These are phyloP conservation scores for Alectoris magna DNA, from an alignment of 2,797 vertebrate species.

Conservation along the genomic window DNA sequence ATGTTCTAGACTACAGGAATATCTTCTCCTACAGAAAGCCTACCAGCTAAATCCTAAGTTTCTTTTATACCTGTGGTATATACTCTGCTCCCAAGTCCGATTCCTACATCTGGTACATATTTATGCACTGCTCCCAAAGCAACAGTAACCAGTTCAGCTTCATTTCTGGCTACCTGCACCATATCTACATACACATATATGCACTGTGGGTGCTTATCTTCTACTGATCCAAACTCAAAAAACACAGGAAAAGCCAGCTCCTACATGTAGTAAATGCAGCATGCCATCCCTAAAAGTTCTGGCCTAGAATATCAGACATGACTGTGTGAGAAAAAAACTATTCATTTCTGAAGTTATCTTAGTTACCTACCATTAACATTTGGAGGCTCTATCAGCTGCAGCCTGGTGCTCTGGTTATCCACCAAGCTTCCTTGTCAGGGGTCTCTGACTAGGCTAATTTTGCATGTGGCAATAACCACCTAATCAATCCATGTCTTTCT, in stretches of 20 bases:
- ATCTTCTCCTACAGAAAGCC: background rate
- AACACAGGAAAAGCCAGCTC: background rate
- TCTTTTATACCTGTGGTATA: background rate
- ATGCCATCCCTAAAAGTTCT: background rate
- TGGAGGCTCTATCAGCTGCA: background rate
- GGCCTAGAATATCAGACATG: background rate
- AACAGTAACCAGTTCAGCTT: background rate
- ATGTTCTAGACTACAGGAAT: background rate
- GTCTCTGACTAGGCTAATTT: slow-evolving; percentile 54
- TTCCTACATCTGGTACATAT: slow-evolving; percentile 4
- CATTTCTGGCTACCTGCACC: background rate
- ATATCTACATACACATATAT: background rate
- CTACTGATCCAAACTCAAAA: background rate
- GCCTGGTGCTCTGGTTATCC: background rate
- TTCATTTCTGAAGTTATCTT: background rate
- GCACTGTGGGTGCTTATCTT: background rate
- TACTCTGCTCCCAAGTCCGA: background rate
- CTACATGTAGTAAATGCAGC: background rate
- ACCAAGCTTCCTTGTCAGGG: slow-evolving; percentile 29
- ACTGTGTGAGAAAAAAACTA: background rate
- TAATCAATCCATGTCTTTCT: slow-evolving; percentile 60
- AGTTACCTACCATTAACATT: background rate
- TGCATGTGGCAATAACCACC: slow-evolving; percentile 64
- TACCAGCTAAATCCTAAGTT: background rate
- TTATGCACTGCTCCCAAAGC: background rate